Evolutionary conservation across 2,888 invertebrate species (phyloP).

Genomic region (Brachycybe producta): DNA sequence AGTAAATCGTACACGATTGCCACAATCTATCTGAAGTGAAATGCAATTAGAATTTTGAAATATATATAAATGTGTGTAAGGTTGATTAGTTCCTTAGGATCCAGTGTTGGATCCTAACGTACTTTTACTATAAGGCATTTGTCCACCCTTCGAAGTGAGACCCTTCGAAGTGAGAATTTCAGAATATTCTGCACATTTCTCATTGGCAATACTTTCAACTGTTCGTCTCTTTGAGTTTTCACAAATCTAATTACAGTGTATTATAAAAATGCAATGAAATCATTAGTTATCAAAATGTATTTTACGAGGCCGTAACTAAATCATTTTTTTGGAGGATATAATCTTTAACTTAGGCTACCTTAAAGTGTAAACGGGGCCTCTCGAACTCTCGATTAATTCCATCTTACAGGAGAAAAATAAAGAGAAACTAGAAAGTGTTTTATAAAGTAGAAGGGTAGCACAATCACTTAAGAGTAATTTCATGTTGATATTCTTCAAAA

Average conservation of each 20-base stretch:
- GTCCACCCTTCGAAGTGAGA: constrained; percentile 52
- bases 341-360: too few relatives aligned
- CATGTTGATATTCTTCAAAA: too few relatives aligned
- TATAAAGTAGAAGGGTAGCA: too few relatives aligned
- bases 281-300: background rate
- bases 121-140: constrained; percentile 58
- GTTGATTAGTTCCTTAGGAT: background rate
- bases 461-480: too few relatives aligned
- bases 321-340: too few relatives aligned
- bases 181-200: constrained; percentile 51
- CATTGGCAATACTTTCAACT: constrained; percentile 47
- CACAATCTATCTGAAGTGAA: constrained; percentile 46
- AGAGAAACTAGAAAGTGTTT: too few relatives aligned
- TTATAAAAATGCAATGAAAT: background rate
- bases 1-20: constrained; percentile 69
- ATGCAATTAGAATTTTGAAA: background rate
- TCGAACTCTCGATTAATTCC: too few relatives aligned
- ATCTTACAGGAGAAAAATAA: too few relatives aligned
- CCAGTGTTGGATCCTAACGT: constrained; percentile 23
- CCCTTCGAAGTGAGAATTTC: constrained; percentile 44
- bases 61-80: constrained; percentile 11
- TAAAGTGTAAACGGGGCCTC: too few relatives aligned
- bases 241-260: constrained; percentile 35
- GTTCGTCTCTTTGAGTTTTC: constrained; percentile 39
- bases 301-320: too few relatives aligned